Evolutionary conservation across 2,888 invertebrate genomes (phyloP).

Genomic region (Thyatira batis): DNA sequence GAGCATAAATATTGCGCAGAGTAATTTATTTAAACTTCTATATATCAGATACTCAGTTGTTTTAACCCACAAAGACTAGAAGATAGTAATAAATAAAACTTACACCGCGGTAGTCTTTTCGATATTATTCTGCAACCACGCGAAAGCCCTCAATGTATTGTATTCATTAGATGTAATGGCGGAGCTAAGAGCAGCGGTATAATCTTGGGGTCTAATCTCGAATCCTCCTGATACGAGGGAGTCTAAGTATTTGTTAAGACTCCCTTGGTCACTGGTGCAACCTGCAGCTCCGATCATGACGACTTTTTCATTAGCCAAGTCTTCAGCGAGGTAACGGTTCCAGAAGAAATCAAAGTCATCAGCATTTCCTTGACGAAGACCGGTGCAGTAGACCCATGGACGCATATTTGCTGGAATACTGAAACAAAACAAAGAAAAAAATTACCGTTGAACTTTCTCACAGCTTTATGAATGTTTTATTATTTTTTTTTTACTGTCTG

Average conservation of each 20-base stretch:
- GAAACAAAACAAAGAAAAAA: slow-evolving; percentile 7
- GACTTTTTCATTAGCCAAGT: slow-evolving; percentile 85
- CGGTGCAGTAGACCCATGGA: slow-evolving; percentile 88
- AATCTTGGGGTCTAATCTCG: slow-evolving; percentile 69
- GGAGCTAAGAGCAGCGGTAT: slow-evolving; percentile 62
- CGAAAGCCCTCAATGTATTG: slow-evolving; percentile 80
- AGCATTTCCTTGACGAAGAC: slow-evolving; percentile 83
- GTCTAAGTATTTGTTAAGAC: slow-evolving; percentile 51
- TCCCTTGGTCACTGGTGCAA: slow-evolving; percentile 81
- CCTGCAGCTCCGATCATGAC: slow-evolving; percentile 86
- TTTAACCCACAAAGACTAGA: slow-evolving; percentile 9
- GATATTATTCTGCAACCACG: slow-evolving; percentile 71
- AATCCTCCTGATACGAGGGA: slow-evolving; percentile 48
- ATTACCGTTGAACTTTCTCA: too few species aligned
- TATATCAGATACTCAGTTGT: too few species aligned
- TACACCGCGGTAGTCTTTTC: slow-evolving; percentile 37
- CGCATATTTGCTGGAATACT: slow-evolving; percentile 79
- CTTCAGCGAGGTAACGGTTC: slow-evolving; percentile 80
- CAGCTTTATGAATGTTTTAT: too few species aligned
- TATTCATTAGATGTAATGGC: slow-evolving; percentile 80
- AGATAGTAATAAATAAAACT: slow-evolving; percentile 26
- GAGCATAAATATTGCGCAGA: too few species aligned
- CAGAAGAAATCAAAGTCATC: slow-evolving; percentile 86
- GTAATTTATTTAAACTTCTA: too few species aligned
- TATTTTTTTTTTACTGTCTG: too few species aligned